Percentiles rank a stretch among this genome's conserved stretches.
Evolutionary conservation across 2,888 invertebrate genomes (phyloP).

Genomic region (Pedicia rivosa): DNA sequence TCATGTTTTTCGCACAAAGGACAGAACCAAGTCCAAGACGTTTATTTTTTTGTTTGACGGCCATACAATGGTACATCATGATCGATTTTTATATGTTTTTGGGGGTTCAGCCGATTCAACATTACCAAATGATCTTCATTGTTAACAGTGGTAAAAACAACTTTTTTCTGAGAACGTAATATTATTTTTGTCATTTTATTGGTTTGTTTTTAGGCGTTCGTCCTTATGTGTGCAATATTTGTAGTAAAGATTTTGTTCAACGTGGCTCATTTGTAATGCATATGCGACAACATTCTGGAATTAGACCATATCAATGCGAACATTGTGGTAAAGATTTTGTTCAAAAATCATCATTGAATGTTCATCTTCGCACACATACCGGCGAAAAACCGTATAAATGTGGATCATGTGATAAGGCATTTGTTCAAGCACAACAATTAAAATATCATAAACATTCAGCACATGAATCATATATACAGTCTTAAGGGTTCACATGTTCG

Average conservation of each 20-base stretch:
- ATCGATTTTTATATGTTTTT: slow-evolving; percentile 82
- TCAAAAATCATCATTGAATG: slow-evolving; percentile 12
- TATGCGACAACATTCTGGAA: slow-evolving; percentile 11
- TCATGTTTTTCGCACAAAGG: too few species aligned
- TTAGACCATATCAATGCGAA: slow-evolving; percentile 12
- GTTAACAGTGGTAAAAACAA: too few species aligned
- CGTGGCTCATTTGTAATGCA: slow-evolving; percentile 11
- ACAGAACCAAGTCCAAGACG: too few species aligned
- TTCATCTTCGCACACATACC: slow-evolving; percentile 12
- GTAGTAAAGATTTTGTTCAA: slow-evolving; percentile 11
- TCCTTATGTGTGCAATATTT: too few species aligned
- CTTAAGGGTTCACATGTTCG: too few species aligned
- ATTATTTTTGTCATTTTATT: too few species aligned
- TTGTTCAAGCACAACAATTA: slow-evolving; percentile 11
- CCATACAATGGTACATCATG: slow-evolving; percentile 89
- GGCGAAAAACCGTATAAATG: slow-evolving; percentile 12
- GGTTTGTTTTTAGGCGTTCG: too few species aligned
- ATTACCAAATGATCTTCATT: slow-evolving; percentile 79
- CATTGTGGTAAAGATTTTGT: slow-evolving; percentile 12
- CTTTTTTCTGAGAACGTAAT: too few species aligned
- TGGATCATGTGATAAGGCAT: slow-evolving; percentile 9
- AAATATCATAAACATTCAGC: slow-evolving; percentile 11
- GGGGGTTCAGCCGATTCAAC: slow-evolving; percentile 90
- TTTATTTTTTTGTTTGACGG: too few species aligned
- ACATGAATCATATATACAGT: too few species aligned